These are phyloP conservation scores for Hydrolagus affinis DNA, from an alignment of 2,113 vertebrate species.

Conservation along the genomic window DNA sequence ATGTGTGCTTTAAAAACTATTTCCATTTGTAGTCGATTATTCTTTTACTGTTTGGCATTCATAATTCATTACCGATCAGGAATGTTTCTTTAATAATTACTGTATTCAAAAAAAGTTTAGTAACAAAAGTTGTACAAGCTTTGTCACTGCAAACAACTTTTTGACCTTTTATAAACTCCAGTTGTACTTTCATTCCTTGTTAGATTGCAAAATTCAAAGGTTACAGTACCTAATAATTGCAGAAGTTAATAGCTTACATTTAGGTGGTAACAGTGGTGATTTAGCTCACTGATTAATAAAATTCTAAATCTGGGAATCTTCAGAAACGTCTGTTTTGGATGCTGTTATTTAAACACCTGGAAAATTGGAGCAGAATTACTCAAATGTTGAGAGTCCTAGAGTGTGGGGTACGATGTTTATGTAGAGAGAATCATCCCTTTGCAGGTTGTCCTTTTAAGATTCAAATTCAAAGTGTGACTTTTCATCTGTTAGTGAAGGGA, in stretches of 20 bases:
- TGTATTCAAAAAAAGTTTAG: neutral
- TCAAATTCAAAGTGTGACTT: neutral
- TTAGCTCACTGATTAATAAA: slow-evolving; percentile 19
- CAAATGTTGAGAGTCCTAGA: too few species aligned
- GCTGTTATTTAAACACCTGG: neutral
- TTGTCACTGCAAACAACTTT: neutral
- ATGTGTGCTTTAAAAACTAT: too few species aligned
- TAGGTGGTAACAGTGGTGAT: slow-evolving; percentile 15
- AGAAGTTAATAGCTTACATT: slow-evolving; percentile 32
- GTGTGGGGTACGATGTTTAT: too few species aligned
- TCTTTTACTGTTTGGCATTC: neutral
- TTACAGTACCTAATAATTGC: slow-evolving; percentile 12
- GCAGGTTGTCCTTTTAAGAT: neutral
- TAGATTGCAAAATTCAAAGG: slow-evolving; percentile 25
- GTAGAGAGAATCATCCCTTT: neutral
- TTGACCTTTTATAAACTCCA: neutral
- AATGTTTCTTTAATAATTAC: neutral
- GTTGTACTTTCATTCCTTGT: slow-evolving; percentile 11
- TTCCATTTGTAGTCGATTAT: too few species aligned
- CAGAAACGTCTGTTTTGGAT: neutral
- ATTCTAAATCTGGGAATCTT: slow-evolving; percentile 12
- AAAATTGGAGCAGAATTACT: too few species aligned
- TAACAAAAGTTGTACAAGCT: neutral
- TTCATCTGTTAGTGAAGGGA: neutral
- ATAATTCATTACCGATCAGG: neutral